phyloP scores from a whole-genome alignment of 2,888 invertebrate species.

The Morpho helenor region DNA sequence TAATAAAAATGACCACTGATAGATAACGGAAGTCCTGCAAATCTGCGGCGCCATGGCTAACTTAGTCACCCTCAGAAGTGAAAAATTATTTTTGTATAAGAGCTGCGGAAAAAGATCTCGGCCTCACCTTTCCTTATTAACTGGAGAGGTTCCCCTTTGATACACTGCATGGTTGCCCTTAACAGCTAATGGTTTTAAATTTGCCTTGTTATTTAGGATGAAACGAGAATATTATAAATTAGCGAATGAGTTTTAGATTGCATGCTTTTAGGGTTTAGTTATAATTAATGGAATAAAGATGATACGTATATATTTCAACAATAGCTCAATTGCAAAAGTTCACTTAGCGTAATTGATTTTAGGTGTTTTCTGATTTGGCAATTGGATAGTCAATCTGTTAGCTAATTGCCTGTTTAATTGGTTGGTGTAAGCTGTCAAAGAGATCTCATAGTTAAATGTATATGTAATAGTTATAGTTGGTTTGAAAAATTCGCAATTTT shows the following conservation, averaged over 20 bases:
- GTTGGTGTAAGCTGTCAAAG: too few species aligned
- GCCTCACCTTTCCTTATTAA: constrained; percentile 73
- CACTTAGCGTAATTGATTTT: too few species aligned
- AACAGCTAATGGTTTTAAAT: constrained; percentile 67
- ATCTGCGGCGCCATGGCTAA: constrained; percentile 21
- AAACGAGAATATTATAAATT: constrained; percentile 29
- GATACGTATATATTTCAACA: background rate
- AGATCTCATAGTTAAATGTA: too few species aligned
- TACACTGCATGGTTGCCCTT: constrained; percentile 53
- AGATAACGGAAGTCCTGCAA: background rate
- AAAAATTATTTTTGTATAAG: constrained; percentile 59
- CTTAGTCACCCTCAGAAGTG: constrained; percentile 35
- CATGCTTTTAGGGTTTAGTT: constrained; percentile 7
- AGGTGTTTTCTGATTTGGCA: too few species aligned
- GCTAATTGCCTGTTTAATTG: too few species aligned
- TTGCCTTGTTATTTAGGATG: constrained; percentile 44
- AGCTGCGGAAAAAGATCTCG: constrained; percentile 54
- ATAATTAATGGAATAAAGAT: constrained; percentile 10
- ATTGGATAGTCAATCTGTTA: too few species aligned
- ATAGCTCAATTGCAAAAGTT: too few species aligned
- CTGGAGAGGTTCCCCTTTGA: constrained; percentile 60
- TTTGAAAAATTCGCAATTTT: too few species aligned
- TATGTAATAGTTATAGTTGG: too few species aligned
- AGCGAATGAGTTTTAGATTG: constrained; percentile 12
- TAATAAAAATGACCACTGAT: too few species aligned